Conservation (phyloP, 2,888 invertebrate genomes). For the Drosophila histrio region DNA sequence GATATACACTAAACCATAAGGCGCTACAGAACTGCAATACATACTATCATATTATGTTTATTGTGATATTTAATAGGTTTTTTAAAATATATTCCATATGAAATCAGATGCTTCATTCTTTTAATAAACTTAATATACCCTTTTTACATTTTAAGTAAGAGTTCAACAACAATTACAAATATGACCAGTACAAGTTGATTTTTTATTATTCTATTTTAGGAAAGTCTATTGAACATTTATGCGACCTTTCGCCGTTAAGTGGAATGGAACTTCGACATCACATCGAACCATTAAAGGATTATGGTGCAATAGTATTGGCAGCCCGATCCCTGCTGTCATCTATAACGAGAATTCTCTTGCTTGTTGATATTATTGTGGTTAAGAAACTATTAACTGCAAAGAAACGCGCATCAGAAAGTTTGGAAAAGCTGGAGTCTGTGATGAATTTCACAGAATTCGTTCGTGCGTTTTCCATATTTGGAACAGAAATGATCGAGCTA, state of each 20-base stretch:
- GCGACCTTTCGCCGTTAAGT: slow-evolving; percentile 87
- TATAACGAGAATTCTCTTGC: slow-evolving; percentile 96
- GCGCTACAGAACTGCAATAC: too few relatives aligned
- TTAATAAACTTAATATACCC: too few relatives aligned
- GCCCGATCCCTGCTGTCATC: slow-evolving; percentile 96
- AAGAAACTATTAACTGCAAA: slow-evolving; percentile 97
- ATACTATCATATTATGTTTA: too few relatives aligned
- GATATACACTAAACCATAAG: too few relatives aligned
- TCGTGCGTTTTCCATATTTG: slow-evolving; percentile 98
- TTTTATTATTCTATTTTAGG: slow-evolving; percentile 87
- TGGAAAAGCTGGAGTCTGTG: slow-evolving; percentile 93
- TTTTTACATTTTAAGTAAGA: too few relatives aligned
- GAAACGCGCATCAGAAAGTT: slow-evolving; percentile 95
- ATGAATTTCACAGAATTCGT: slow-evolving; percentile 98
- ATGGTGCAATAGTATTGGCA: slow-evolving; percentile 93
- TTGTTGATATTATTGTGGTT: slow-evolving; percentile 99
- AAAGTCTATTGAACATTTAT: slow-evolving; percentile 95
- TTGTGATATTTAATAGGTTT: too few relatives aligned
- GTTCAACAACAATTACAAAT: too few relatives aligned
- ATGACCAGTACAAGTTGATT: neutral
- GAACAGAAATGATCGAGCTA: slow-evolving; percentile 98
- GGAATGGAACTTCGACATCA: slow-evolving; percentile 86
- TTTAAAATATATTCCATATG: too few relatives aligned
- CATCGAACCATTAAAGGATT: slow-evolving; percentile 88
- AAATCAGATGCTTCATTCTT: too few relatives aligned